phyloP scores from a whole-genome alignment of 2,113 vertebrate genomes.

The Chroicocephalus ridibundus region DNA sequence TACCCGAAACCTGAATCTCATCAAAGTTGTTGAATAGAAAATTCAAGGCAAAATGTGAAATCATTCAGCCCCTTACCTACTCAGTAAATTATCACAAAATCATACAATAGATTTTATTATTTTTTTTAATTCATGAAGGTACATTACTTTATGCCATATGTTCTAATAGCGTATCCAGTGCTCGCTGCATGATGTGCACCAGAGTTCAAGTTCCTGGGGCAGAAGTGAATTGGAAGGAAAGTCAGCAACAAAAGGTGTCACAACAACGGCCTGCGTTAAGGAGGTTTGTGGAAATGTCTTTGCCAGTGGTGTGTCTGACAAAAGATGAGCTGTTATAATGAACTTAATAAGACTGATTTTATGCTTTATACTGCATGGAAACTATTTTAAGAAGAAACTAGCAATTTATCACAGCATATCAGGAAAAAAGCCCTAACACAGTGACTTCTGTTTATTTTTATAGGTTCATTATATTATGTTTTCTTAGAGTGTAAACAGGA shows the following conservation, averaged over 20 bases:
- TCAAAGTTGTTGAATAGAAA: background rate
- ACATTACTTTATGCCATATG: slow-evolving; percentile 55
- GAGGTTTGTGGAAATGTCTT: slow-evolving; percentile 64
- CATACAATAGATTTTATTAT: background rate
- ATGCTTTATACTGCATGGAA: slow-evolving; percentile 81
- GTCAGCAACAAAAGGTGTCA: slow-evolving; percentile 10
- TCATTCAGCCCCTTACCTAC: slow-evolving; percentile 43
- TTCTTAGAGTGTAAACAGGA: slow-evolving; percentile 71
- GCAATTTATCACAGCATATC: slow-evolving; percentile 76
- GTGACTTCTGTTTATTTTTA: slow-evolving; percentile 78
- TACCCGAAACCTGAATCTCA: slow-evolving; percentile 17
- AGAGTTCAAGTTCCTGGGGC: slow-evolving; percentile 52
- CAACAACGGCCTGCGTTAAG: background rate
- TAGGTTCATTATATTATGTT: slow-evolving; percentile 73
- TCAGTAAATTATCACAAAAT: slow-evolving; percentile 49
- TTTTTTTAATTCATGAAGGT: slow-evolving; percentile 44
- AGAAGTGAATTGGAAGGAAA: slow-evolving; percentile 31
- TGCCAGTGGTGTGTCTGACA: slow-evolving; percentile 61
- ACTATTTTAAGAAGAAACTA: slow-evolving; percentile 73
- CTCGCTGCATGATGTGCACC: slow-evolving; percentile 69
- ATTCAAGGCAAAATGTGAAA: slow-evolving; percentile 49
- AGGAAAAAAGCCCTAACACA: slow-evolving; percentile 70
- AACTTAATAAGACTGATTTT: slow-evolving; percentile 68
- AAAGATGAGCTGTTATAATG: slow-evolving; percentile 65
- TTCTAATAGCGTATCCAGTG: slow-evolving; percentile 59